Conservation (phyloP, 2,113 vertebrate species). For the Sylvia atricapilla region DNA sequence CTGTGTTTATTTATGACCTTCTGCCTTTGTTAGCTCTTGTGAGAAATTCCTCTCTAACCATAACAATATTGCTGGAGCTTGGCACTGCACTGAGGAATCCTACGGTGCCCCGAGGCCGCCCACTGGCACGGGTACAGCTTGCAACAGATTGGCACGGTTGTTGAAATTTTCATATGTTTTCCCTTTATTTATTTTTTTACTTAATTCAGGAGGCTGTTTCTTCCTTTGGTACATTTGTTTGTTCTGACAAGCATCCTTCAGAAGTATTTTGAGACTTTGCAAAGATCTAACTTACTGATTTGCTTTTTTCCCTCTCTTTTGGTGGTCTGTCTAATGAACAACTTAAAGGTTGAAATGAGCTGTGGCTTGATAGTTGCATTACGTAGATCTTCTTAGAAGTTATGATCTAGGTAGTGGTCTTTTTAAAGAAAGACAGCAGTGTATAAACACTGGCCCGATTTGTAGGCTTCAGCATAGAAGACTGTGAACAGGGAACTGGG, state of each 20-base stretch:
- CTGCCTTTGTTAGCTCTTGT: slow-evolving; percentile 83
- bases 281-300: not conserved
- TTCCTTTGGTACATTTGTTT: not conserved
- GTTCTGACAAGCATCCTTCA: slow-evolving; percentile 19
- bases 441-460: not conserved
- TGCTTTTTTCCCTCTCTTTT: not conserved
- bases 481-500: not conserved
- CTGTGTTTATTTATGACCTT: slow-evolving; percentile 86
- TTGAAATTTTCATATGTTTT: slow-evolving; percentile 39
- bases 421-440: not conserved
- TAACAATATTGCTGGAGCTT: slow-evolving; percentile 75
- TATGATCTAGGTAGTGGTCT: not conserved
- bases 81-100: slow-evolving; percentile 75
- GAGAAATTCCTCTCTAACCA: slow-evolving; percentile 81
- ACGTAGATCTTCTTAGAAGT: not conserved
- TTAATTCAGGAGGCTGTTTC: slow-evolving; percentile 46
- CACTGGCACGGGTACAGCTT: slow-evolving; percentile 69
- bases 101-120: slow-evolving; percentile 66
- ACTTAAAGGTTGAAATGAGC: not conserved
- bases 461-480: not conserved
- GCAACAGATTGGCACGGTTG: slow-evolving; percentile 61
- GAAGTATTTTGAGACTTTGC: not conserved
- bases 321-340: not conserved
- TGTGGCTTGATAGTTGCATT: not conserved
- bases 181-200: slow-evolving; percentile 38